Evolutionary conservation across 2,797 vertebrate species (phyloP), one percentile per base, ranked within the genome.

Genomic region (Gymnoscopelus braueri): DNA sequence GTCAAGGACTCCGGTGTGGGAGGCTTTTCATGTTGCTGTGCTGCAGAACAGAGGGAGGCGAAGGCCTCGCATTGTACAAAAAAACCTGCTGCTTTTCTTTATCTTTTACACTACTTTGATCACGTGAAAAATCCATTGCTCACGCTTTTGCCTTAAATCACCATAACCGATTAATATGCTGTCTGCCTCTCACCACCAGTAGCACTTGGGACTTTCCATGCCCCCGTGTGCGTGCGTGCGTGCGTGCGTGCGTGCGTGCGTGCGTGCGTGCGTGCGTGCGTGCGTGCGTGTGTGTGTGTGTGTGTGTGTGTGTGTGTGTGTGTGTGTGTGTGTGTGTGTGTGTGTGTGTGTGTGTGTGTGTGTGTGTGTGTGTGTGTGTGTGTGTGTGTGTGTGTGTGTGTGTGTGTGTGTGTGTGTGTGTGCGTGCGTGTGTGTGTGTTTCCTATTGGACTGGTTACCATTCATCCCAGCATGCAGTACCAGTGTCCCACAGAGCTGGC

Each of bases 1-100:
- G 74, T 82, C 78, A 83, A 75, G 65, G 71, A 80, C 69, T 80
- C 44, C 1, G 2, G 65, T n/a, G 58, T 61, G 57, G 60, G 56
- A 80, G 55, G 58, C 75, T 54, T 65, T 57, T 57, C 62, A 63
- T 26, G 26, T 44, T 67, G 57, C 55, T 59, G 10, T 49, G 10
- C 19, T 24, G 50, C 60, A 52, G 19, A 58, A 9, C 11, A 39
- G 24, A 65, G 52, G 13, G 66, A 63, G 32, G 65, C 62, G 61
- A 56, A 71, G 13, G 52, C 35, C n/a, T 23, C 57, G 32, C 50
- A 23, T 70, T 77, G 49, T 58, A 24, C 60, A 44, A 49, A 8
- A 39, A 8, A 44, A 44, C 9, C 39, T 44, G 39, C 8, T 10
- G 39, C 39, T 3, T 44, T 58, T 51, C 60, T n/a, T n/a, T 44